Evolutionary conservation across 2,888 invertebrate species (phyloP).

Genomic region (Graphium colonna): DNA sequence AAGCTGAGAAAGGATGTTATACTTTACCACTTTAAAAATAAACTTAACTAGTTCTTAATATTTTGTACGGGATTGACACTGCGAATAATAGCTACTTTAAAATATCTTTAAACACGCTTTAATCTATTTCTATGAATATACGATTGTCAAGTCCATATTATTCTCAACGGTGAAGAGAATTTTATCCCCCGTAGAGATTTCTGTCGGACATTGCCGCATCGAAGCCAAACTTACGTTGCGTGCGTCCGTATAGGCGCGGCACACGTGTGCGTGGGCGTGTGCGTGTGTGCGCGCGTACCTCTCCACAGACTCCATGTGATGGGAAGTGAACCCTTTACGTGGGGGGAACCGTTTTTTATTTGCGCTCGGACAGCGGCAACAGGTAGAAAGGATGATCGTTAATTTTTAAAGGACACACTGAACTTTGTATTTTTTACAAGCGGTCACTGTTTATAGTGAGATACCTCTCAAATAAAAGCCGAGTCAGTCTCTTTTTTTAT

Average conservation of each 20-base stretch:
- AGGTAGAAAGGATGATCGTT: slow-evolving; percentile 80
- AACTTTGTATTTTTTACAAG: slow-evolving; percentile 55
- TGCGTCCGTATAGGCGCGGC: slow-evolving; percentile 36
- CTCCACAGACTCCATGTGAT: slow-evolving; percentile 70
- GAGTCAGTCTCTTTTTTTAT: not conserved
- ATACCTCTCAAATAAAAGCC: slow-evolving; percentile 8
- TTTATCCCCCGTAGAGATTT: slow-evolving; percentile 72
- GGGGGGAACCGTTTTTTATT: slow-evolving; percentile 78
- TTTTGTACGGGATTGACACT: too few species aligned
- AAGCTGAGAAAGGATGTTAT: too few species aligned
- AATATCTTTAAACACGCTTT: not conserved
- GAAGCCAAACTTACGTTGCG: slow-evolving; percentile 32
- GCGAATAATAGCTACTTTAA: not conserved
- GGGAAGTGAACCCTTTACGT: slow-evolving; percentile 81
- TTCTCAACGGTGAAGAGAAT: slow-evolving; percentile 63
- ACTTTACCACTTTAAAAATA: too few species aligned
- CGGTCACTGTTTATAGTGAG: slow-evolving; percentile 39
- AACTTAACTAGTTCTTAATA: too few species aligned
- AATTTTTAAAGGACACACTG: slow-evolving; percentile 76
- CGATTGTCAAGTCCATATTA: slow-evolving; percentile 43
- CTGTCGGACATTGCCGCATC: slow-evolving; percentile 63
- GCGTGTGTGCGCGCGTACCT: slow-evolving; percentile 38
- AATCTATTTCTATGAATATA: not conserved
- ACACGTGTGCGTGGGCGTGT: slow-evolving; percentile 25
- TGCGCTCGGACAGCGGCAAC: slow-evolving; percentile 79